Evolutionary conservation across 2,113 vertebrate species (phyloP), one percentile per base, ranked within the genome.

Genomic region (Callocephalon fimbriatum): DNA sequence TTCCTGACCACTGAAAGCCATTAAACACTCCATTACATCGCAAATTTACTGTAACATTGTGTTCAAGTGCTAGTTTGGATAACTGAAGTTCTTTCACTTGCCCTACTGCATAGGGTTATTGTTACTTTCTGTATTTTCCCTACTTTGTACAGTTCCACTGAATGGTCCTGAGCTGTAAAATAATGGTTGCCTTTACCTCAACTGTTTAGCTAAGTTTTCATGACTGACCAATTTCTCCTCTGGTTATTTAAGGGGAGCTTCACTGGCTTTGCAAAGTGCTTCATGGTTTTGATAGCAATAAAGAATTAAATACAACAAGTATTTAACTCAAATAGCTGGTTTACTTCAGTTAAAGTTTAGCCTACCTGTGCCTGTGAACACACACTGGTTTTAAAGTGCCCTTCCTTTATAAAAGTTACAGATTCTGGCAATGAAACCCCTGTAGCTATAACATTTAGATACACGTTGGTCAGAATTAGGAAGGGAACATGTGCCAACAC

Each of bases 1-100:
- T 88, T 95, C 75, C 93, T 94, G 76, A 89, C 89, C 80, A 78
- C 70, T 63, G 65, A 85, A 96, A 92, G 84, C 79, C 73, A 91
- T 91, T 89, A 96, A 91, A 65, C 84, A 81, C 65, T 50, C 65
- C 59, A 89, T 94, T 92, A 75, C 72, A 21, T 40, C 3, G 2
- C 86, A 89, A 93, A 91, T 96, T 94, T 93, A 77, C 83, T 92
- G 91, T 67, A 89, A 84, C 10, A 2, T 31, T 58, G 54, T 59
- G 47, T 84, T 86, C 89, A 54, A 78, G 72, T 31, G 66, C 59
- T 84, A 84, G 61, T 87, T 67, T 81, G 66, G 80, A 65, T 78
- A 89, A 81, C 56, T 89, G 5, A 84, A 87, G 40, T 77, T 42
- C 47, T 93, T 93, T 35, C 65, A 37, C 59, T 90, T 95, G 88